Percentiles rank a stretch among this genome's conserved stretches.
phyloP scores from a whole-genome alignment of 2,888 invertebrate genomes.

The Steromphala cineraria region DNA sequence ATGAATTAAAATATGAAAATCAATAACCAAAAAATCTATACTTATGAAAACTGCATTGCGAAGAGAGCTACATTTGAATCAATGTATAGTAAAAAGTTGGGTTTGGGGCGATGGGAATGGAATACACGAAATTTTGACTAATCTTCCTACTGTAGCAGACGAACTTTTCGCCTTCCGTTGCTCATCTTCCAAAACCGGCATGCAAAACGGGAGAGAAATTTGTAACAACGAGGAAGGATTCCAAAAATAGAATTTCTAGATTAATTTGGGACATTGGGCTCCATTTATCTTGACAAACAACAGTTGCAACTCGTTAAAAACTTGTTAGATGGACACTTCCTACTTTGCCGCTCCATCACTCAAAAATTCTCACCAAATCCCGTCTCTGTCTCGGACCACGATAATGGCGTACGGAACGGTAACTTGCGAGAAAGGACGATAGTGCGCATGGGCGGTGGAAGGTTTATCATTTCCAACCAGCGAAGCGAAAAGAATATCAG shows the following conservation, averaged over 20 bases:
- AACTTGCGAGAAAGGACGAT: constrained; percentile 70
- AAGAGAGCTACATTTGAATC: too few species aligned
- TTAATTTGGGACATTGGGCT: background rate
- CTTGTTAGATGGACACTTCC: constrained; percentile 23
- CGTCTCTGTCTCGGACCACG: constrained; percentile 71
- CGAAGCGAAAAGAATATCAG: too few species aligned
- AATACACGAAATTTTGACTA: too few species aligned
- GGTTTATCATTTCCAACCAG: background rate
- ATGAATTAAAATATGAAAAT: too few species aligned
- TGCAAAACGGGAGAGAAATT: background rate
- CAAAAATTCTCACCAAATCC: constrained; percentile 63
- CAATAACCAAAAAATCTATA: too few species aligned
- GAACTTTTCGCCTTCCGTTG: constrained; percentile 25
- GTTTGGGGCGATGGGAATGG: too few species aligned
- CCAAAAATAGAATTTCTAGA: background rate
- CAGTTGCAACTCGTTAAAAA: constrained; percentile 2
- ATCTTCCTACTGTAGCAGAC: constrained; percentile 29
- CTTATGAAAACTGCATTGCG: too few species aligned
- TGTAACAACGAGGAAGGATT: background rate
- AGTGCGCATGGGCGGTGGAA: constrained; percentile 60
- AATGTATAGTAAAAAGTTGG: too few species aligned
- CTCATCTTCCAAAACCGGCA: background rate
- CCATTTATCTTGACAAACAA: background rate
- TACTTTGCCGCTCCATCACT: constrained; percentile 45
- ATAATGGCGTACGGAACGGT: constrained; percentile 73